Conservation (phyloP, 2,797 vertebrate species). For the Tenualosa ilisha region DNA sequence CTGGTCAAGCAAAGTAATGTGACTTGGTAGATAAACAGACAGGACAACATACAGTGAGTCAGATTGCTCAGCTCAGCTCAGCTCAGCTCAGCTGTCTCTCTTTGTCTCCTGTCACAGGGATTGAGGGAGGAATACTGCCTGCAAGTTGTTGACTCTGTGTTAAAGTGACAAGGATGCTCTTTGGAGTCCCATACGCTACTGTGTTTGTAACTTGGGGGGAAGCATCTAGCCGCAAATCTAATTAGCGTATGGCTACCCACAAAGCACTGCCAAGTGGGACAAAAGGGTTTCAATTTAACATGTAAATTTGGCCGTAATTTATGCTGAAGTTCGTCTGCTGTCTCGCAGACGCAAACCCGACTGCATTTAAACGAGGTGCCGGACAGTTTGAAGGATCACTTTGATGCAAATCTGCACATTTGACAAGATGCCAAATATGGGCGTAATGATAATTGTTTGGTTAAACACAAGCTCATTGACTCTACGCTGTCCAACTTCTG, state of each 20-base stretch:
- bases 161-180: constrained; percentile 23
- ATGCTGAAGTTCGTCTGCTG: constrained; percentile 39
- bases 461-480: not conserved
- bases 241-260: constrained; percentile 38
- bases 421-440: constrained; percentile 14
- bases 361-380: not conserved
- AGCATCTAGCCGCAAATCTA: constrained; percentile 47
- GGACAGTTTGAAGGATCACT: constrained; percentile 25
- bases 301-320: constrained; percentile 48
- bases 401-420: constrained; percentile 18
- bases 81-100: constrained; percentile 32
- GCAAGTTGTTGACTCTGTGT: constrained; percentile 43
- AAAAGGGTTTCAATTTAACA: constrained; percentile 42
- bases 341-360: constrained; percentile 3
- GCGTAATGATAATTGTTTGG: constrained; percentile 22
- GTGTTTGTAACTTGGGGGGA: constrained; percentile 45
- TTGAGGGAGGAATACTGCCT: too few relatives aligned
- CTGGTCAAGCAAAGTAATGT: too few relatives aligned
- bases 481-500: not conserved
- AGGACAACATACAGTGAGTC: too few relatives aligned
- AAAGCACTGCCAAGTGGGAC: constrained; percentile 43
- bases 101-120: not conserved
- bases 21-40: too few relatives aligned
- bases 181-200: constrained; percentile 38
- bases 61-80: not conserved